Evolutionary conservation across 2,797 vertebrate genomes (phyloP), one percentile per base, ranked within the genome.

Genomic region (Salarias fasciatus): DNA sequence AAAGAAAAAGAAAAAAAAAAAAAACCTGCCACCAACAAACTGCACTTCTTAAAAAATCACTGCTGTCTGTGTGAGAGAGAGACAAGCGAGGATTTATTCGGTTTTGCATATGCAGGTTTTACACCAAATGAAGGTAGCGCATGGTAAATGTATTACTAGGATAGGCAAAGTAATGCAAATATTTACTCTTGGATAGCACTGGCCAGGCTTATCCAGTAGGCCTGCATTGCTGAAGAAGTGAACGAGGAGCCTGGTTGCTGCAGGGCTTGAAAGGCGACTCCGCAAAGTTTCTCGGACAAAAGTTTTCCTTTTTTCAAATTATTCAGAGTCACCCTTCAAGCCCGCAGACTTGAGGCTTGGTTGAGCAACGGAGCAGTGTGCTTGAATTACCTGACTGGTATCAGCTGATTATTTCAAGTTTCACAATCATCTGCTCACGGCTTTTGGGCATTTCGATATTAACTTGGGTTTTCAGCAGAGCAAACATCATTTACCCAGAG

Each of bases 171-270:
- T 15, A 44, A 69, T 40, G 79, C 70, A 75, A 89, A 91, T 84
- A 86, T 81, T 88, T 84, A 88, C 79, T 68, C 63, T 51, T 10
- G 72, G 81, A 80, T 80, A 76, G 58, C 51, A 47, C 49, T 72
- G 51, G 18, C 36, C 48, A 12, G 33, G 36, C 49, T 70, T 67
- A 65, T 68, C 61, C 61, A 18, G 57, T 11, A 30, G 60, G 74
- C 58, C 60, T 41, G 35, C 62, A 69, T 58, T 37, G 63, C 57
- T 46, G 30, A 40, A 57, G 76, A 46, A 71, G 53, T 49, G 44
- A 41, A 57, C 59, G 15, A 35, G 35, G 28, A 48, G 35, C 15
- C 41, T 7, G 3, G 7, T 35, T 41, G 30, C 36, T 33, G 38
- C 12, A 15, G 33, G 12, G 36, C 12, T 49, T 33, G 11, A 57